Evolutionary conservation across 2,888 invertebrate genomes (phyloP), one percentile per base, ranked within the genome.

Genomic region (Toxonevra muliebris): DNA sequence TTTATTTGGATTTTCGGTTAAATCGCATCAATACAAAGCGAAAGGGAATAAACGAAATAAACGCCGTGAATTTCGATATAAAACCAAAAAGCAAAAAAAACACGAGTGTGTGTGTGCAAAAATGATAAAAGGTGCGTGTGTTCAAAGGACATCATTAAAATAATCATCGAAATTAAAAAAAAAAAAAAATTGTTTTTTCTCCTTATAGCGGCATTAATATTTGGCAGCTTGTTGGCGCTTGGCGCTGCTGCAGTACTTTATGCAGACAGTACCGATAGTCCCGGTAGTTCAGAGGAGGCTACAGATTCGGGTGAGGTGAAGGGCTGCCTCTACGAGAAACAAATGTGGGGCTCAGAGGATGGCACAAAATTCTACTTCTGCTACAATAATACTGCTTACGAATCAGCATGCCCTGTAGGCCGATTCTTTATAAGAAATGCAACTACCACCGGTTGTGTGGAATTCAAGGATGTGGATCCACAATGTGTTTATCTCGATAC

Each of bases 361-460:
- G 76, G 75, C 5, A 75, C 70, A 1, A 74, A 72, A 61, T 78
- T 74, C 59, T 65, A 62, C 48, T 75, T 74, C 15, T 78, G 78
- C 50, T 7, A 30, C 1, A 71, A 68, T 2, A 73, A 77, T 69
- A 69, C 68, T 11, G 52, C 73, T 7, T 41, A 74, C 2, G 61
- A 74, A 10, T 74, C 73, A 20, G 0, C 53, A 0, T 78, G 78
- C 52, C 67, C 70, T 0, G 7, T 53, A 0, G 58, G 69, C 15
- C 73, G 70, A 2, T 76, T 76, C 61, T 78, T 76, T 68, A 73
- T 78, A 17, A 73, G 67, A 40, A 78, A 78, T 63, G 43, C 20
- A 8, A 77, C 76, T 0, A 69, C 71, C 11, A 59, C 73, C 8
- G 78, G 78, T n/a, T 78, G 78, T 66, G 61, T 78, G 10, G 75